phyloP scores from a whole-genome alignment of 2,797 vertebrate genomes.

The Crossoptilon crossoptilon region DNA sequence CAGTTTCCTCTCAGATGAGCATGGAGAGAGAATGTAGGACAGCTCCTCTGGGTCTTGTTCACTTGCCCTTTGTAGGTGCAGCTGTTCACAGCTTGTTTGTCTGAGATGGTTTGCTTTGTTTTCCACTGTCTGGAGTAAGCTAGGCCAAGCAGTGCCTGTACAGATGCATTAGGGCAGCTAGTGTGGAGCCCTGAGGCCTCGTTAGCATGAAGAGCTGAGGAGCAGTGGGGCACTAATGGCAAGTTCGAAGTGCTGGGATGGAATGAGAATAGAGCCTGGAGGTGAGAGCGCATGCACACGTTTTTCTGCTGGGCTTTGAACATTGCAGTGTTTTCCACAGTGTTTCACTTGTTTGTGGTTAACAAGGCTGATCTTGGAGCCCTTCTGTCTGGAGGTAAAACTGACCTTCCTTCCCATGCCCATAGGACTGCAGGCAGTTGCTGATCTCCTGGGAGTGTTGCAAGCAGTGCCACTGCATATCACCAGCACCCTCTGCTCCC shows the following conservation, averaged over 20 bases:
- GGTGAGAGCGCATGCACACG: not conserved
- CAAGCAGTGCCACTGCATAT: not conserved
- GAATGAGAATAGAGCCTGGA: not conserved
- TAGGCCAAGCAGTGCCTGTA: not conserved
- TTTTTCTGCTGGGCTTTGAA: not conserved
- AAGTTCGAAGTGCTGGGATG: not conserved
- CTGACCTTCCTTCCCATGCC: fast-evolving
- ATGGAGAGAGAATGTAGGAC: not conserved
- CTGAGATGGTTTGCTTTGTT: not conserved
- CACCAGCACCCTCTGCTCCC: not conserved
- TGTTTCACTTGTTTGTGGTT: not conserved
- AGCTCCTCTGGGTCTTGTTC: not conserved
- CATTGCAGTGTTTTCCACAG: not conserved
- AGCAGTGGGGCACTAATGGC: fast-evolving
- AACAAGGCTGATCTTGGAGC: not conserved
- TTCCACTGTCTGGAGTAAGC: not conserved
- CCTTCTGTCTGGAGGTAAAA: not conserved
- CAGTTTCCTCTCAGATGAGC: not conserved
- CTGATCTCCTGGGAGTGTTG: not conserved
- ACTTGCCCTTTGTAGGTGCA: not conserved
- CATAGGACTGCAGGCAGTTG: not conserved
- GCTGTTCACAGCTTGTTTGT: not conserved
- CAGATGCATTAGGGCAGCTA: not conserved
- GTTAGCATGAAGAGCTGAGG: not conserved
- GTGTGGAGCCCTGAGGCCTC: not conserved